phyloP scores from a whole-genome alignment of 1,140 invertebrate genomes.

The Zeugodacus cucurbitae region DNA sequence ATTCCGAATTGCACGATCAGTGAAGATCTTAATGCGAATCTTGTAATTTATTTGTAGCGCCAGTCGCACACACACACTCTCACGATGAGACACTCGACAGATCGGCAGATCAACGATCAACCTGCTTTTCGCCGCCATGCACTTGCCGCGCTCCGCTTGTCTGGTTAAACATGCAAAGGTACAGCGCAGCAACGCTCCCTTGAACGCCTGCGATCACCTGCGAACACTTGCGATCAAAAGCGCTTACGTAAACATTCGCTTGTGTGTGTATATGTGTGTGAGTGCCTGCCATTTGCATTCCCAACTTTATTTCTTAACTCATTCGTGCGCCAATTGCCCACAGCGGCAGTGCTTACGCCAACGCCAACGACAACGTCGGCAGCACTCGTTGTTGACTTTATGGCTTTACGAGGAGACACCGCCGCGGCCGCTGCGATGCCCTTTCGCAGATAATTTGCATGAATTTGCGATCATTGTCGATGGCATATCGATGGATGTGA shows the following conservation, averaged over 20 bases:
- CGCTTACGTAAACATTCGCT: no score
- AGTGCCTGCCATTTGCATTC: not conserved
- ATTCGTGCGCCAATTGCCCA: not conserved
- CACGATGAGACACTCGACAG: not conserved
- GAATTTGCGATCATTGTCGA: conserved; percentile 25
- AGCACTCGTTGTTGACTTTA: not conserved
- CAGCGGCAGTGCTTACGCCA: not conserved
- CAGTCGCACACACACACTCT: not conserved
- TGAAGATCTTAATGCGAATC: conserved; percentile 32
- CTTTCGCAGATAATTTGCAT: conserved; percentile 34
- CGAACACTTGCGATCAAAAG: not conserved
- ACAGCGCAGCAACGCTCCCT: not conserved
- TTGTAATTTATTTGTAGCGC: conserved; percentile 34
- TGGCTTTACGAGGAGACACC: not conserved
- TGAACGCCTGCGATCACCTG: not conserved
- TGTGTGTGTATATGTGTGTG: no score
- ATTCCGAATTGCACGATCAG: conserved; percentile 28
- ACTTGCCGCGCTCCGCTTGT: not conserved
- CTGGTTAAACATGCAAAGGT: not conserved
- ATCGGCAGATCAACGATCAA: not conserved
- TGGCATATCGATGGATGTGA: conserved; percentile 31
- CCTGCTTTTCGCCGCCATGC: not conserved
- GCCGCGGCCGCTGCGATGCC: not conserved
- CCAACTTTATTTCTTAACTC: conserved; percentile 1
- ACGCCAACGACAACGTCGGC: not conserved